Conservation (phyloP, 2,888 invertebrate genomes). For the Patella pellucida region DNA sequence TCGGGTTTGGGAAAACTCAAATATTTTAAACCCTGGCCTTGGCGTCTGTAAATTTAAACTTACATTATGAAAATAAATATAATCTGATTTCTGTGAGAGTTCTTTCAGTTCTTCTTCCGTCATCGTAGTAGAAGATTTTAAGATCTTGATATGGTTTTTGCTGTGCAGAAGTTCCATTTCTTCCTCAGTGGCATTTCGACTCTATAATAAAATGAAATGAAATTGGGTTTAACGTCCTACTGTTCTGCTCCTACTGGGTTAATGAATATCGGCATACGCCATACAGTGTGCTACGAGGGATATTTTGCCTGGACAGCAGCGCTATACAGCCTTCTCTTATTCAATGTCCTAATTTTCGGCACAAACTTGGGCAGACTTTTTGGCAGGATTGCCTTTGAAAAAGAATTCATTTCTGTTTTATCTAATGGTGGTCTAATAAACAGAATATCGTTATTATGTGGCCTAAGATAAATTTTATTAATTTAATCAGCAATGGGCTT, state of each 20-base stretch:
- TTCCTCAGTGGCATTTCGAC: slow-evolving; percentile 76
- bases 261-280: not conserved
- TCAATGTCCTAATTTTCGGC: no score
- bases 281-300: no score
- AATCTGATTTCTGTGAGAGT: slow-evolving; percentile 82
- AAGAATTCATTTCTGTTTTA: no score
- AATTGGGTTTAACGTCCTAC: not conserved
- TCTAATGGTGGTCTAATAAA: no score
- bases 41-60: slow-evolving; percentile 56
- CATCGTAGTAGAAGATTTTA: slow-evolving; percentile 76
- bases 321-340: no score
- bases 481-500: no score
- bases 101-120: slow-evolving; percentile 78
- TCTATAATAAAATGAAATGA: slow-evolving; percentile 41
- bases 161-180: slow-evolving; percentile 81
- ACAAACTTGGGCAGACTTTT: no score
- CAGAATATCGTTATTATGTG: not conserved
- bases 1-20: no score
- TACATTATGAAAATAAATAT: slow-evolving; percentile 86
- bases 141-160: slow-evolving; percentile 77
- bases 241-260: not conserved
- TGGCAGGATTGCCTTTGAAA: no score
- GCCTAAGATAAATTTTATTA: no score
- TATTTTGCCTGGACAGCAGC: no score
- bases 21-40: no score